Base-by-base conservation (phyloP, 2,888 invertebrate genomes). In the Timandra comae region DNA sequence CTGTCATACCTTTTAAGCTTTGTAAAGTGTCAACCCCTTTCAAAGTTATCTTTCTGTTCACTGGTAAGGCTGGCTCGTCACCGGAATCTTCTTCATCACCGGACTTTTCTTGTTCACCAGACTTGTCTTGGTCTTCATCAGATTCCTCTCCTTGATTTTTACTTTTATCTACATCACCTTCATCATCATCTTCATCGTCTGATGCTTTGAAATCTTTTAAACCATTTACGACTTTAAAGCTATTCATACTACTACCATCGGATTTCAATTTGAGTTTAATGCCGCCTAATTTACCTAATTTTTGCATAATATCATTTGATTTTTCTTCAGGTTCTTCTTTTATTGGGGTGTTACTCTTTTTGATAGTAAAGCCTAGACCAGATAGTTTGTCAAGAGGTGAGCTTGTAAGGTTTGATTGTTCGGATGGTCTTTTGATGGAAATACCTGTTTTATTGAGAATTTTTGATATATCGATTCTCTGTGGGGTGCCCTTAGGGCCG, bases 201-300 rank as follows among this genome's bases (percentile, higher is more conserved):
- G 82, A 80, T 8, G 81, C 61, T 50, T 77, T 76, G 31, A 82
- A 81, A 52, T 80, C 80, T 63, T 70, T 81, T 2, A 85, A 56
- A 2, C 85, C 85, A 47, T 85, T 85, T 2, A 85, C 56, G 4
- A 84, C 84, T 66, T 80, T 79, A 38, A 85, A 84, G 1, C 69
- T 70, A 44, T 77, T 82, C 1, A 66, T 39, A 42, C 75, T 77
- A 41, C 46, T 65, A 0, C 84, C 82, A 39, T 82, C 82, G n/a
- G 75, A 78, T 58, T 79, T 85, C 2, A 85, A 48, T 52, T 84
- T 85, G 1, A 85, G 57, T 58, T 85, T 85, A 8, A 85, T 75
- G 2, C 82, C 81, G n/a, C 85, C 85, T 8, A 84, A 63, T 44
- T 74, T 66, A 1, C 74, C 84, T 29, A 85, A 49, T 49, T 76